A percentile compares a stretch with the other conserved stretches of the same genome.
Evolutionary conservation across 2,888 invertebrate genomes (phyloP).

Genomic region (Hartigia nigra): DNA sequence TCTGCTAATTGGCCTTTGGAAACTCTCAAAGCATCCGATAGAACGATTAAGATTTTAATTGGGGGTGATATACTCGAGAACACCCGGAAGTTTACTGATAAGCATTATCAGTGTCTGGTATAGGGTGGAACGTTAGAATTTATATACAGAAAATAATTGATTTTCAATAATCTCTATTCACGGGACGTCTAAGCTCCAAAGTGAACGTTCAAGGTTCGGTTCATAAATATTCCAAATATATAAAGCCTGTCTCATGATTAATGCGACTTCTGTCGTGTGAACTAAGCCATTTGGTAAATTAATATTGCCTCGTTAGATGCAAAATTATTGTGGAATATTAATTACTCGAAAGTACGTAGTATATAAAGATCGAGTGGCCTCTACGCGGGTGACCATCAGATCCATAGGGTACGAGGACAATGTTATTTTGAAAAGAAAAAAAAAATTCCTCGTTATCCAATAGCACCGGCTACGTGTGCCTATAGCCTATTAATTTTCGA

Average conservation of each 20-base stretch:
- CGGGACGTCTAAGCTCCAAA: background rate
- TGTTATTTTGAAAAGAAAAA: background rate
- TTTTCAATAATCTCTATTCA: background rate
- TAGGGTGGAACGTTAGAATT: background rate
- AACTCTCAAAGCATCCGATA: background rate
- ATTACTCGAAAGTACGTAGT: background rate
- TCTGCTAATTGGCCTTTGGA: background rate
- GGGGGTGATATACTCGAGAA: background rate
- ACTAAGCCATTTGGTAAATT: background rate
- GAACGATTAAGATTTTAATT: background rate
- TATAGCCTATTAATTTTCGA: conserved; percentile 24
- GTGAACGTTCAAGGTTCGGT: background rate
- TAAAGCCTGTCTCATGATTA: too few relatives aligned
- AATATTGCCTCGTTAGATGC: background rate
- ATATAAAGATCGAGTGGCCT: background rate
- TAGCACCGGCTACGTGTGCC: conserved; percentile 16
- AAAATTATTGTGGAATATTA: background rate
- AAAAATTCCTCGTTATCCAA: conserved; percentile 19
- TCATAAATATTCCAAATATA: background rate
- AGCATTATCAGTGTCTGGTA: background rate
- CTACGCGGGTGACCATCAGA: background rate
- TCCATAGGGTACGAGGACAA: conserved; percentile 2
- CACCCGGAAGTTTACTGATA: background rate
- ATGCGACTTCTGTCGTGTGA: background rate
- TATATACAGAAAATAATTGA: background rate